Conservation (phyloP, 2,113 vertebrate genomes). For the Gasterosteus aculeatus region DNA sequence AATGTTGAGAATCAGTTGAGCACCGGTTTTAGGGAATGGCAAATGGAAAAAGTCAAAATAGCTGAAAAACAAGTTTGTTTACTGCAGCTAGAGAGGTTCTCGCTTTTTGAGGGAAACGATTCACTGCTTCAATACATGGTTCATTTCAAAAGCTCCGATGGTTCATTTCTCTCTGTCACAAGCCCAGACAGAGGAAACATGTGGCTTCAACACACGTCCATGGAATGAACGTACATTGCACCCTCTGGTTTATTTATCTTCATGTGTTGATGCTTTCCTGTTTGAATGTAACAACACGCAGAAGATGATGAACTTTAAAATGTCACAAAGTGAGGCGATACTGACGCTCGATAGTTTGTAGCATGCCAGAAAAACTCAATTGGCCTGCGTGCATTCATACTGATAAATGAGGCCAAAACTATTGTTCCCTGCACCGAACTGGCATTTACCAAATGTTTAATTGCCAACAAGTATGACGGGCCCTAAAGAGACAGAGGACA, state of each 20-base stretch:
- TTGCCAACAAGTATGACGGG: conserved; percentile 34
- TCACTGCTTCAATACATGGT: conserved; percentile 19
- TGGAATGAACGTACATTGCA: conserved; percentile 30
- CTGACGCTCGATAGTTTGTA: conserved; percentile 9
- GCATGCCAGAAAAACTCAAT: conserved; percentile 12
- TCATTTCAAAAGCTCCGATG: conserved; percentile 22
- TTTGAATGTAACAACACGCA: conserved; percentile 26
- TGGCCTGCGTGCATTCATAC: not conserved
- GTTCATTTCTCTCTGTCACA: conserved; percentile 33
- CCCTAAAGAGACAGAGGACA: conserved; percentile 32
- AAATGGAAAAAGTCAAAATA: conserved; percentile 5
- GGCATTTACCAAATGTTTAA: conserved; percentile 53
- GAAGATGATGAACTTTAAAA: conserved; percentile 29
- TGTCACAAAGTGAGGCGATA: conserved; percentile 3
- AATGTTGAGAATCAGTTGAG: not conserved
- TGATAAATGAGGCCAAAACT: conserved; percentile 26
- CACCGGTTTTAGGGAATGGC: not conserved
- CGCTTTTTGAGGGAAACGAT: conserved; percentile 12
- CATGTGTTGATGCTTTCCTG: not conserved
- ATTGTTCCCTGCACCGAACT: conserved; percentile 8
- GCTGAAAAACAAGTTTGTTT: not conserved
- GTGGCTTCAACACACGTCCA: conserved; percentile 11
- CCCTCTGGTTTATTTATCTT: conserved; percentile 7
- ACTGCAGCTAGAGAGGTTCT: not conserved
- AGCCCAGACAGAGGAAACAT: conserved; percentile 15